Evolutionary conservation across 1,140 invertebrate genomes (phyloP), one percentile per base, ranked within the genome.

Genomic region (Neotoxoptera formosana): DNA sequence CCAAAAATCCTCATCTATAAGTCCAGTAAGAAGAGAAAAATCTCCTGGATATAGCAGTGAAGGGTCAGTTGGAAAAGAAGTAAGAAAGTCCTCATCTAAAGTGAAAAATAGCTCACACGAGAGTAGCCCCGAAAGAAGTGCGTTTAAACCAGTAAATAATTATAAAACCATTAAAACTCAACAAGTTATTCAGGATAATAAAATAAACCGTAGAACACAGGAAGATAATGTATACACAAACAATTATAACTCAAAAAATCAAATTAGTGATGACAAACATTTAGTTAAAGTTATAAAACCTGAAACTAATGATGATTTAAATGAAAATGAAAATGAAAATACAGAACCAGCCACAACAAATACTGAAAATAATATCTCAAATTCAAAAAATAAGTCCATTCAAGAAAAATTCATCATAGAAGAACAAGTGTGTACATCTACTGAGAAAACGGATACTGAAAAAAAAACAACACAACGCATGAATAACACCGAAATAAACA

Each of bases 31-130:
- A 7, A 76, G 94, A 91, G 94, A 95, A 90, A 94, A 94, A 81
- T 94, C 95, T 47, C 95, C 95, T 53, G 95, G 95, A 84, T 95
- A 95, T 93, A 95, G 94, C 88, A 95, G 95, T 21, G 95, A 95
- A 93, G 95, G 95, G 9, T 95, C 95, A 45, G 93, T 95, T 8
- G 94, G 93, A 17, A 94, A 94, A 87, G 95, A 95, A 94, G 76
- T 94, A 8, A 93, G 45, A 84, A 94, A 93, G 41, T 90, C 53
- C 20, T 36, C 84, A 17, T 41, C 41, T 21, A 94, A 92, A 51
- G 14, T 21, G 20, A 89, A 89, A 89, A 81, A 76, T 83, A 92
- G 81, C 47, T 94, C 94, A 36, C 93, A 94, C 41, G 94, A 94
- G 34, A 94, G 94, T 23, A 95, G 94, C 76, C 94, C 94, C 25